phyloP scores from a whole-genome alignment of 2,888 invertebrate species.

The Slavum lentiscoides region DNA sequence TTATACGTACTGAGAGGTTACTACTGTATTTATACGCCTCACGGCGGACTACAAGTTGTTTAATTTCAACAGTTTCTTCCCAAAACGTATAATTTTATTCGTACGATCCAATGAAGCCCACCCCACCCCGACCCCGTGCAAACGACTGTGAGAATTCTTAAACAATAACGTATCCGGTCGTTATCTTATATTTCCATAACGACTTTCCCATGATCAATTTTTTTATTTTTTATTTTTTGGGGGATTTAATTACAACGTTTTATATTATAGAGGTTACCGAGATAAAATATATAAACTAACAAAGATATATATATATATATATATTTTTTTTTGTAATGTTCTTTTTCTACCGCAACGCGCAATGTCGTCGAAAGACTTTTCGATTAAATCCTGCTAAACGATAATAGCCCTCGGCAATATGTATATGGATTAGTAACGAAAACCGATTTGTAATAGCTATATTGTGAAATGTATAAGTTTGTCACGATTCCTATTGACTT shows the following conservation, averaged over 20 bases:
- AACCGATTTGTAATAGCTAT: conserved; percentile 42
- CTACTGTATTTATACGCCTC: background rate
- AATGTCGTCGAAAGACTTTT: conserved; percentile 9
- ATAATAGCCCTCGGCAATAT: background rate
- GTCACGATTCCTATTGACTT: conserved; percentile 46
- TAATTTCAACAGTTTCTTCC: conserved; percentile 39
- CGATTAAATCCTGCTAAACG: conserved; percentile 30
- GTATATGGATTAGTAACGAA: conserved; percentile 34
- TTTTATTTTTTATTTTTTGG: background rate
- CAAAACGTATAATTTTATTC: conserved; percentile 35
- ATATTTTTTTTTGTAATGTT: background rate
- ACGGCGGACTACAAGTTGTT: conserved; percentile 2
- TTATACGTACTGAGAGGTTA: conserved; percentile 9
- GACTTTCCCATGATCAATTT: conserved; percentile 46
- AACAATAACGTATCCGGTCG: conserved; percentile 52
- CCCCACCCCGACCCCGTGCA: conserved; percentile 27
- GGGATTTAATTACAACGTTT: conserved; percentile 42
- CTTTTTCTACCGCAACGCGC: background rate
- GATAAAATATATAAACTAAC: background rate
- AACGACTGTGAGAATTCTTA: conserved; percentile 44
- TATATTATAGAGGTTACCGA: conserved; percentile 17
- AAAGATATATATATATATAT: conserved; percentile 11
- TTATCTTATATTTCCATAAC: conserved; percentile 40
- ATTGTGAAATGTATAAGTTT: conserved; percentile 41
- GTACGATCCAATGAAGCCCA: conserved; percentile 19